Evolutionary conservation across 2,888 invertebrate species (phyloP).

Genomic region (Eueremaeus valkanovi): DNA sequence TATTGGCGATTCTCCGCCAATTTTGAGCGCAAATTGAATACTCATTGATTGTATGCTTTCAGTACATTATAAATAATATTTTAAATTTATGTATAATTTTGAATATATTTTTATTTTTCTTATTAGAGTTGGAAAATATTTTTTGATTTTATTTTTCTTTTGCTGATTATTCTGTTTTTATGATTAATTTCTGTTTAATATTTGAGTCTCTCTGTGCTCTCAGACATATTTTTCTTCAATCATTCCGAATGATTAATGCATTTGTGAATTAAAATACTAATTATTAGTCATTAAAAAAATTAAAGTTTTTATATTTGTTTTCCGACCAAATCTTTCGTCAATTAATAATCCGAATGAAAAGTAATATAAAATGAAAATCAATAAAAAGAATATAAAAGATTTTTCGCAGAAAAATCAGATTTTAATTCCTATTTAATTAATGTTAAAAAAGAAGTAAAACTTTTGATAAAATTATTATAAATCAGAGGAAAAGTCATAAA

Average conservation of each 20-base stretch:
- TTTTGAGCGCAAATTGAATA: neutral
- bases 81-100: neutral
- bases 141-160: neutral
- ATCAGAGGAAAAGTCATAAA: too few species aligned
- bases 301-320: too few species aligned
- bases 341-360: too few species aligned
- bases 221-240: too few species aligned
- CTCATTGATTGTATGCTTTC: neutral
- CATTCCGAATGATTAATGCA: too few species aligned
- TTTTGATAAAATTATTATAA: neutral
- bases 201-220: neutral
- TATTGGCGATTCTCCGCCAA: slow-evolving; percentile 1
- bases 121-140: neutral
- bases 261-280: too few species aligned
- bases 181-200: neutral
- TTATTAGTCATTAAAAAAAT: too few species aligned
- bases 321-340: too few species aligned
- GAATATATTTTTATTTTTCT: neutral
- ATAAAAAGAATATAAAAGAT: too few species aligned
- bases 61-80: neutral
- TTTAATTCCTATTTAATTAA: neutral
- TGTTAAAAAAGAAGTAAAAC: neutral
- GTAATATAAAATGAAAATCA: too few species aligned
- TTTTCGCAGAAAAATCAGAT: too few species aligned
- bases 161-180: neutral